These are phyloP conservation scores for Eudyptes chrysolophus DNA, from an alignment of 2,113 vertebrate species.

Conservation along the genomic window DNA sequence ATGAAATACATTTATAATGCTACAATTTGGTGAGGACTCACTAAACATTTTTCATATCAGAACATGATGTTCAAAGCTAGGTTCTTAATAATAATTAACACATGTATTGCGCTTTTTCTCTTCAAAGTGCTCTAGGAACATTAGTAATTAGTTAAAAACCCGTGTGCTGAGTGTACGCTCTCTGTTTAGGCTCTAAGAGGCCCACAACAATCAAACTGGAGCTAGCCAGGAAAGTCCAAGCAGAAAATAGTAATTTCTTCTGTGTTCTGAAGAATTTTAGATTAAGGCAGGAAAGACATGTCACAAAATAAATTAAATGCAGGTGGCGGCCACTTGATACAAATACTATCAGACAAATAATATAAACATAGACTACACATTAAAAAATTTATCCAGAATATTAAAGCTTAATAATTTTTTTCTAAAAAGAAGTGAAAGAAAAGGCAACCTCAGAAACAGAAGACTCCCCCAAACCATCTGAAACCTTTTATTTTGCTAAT, in stretches of 20 bases:
- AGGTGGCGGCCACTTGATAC: constrained; percentile 28
- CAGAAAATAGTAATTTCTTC: constrained; percentile 20
- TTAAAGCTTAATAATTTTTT: constrained; percentile 13
- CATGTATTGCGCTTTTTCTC: constrained; percentile 33
- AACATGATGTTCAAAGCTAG: constrained; percentile 57
- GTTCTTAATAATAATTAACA: constrained; percentile 62
- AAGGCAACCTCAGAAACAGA: background rate
- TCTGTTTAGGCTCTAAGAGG: constrained; percentile 58
- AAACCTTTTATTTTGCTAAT: background rate
- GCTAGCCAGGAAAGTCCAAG: constrained; percentile 36
- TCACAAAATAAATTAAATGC: constrained; percentile 55
- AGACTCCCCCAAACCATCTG: background rate
- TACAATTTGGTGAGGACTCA: constrained; percentile 27
- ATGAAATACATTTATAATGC: constrained; percentile 63
- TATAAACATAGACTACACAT: constrained; percentile 17
- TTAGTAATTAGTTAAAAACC: constrained; percentile 52
- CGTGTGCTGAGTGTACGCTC: background rate
- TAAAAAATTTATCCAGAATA: background rate
- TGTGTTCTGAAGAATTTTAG: constrained; percentile 37
- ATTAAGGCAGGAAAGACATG: constrained; percentile 38
- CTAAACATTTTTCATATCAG: constrained; percentile 46
- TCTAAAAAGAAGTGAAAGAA: background rate
- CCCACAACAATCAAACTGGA: constrained; percentile 39
- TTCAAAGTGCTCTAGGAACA: constrained; percentile 57
- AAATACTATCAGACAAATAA: constrained; percentile 28